These are phyloP conservation scores for Ovibos moschatus DNA, from an alignment of 2,113 vertebrate species.

Conservation along the genomic window DNA sequence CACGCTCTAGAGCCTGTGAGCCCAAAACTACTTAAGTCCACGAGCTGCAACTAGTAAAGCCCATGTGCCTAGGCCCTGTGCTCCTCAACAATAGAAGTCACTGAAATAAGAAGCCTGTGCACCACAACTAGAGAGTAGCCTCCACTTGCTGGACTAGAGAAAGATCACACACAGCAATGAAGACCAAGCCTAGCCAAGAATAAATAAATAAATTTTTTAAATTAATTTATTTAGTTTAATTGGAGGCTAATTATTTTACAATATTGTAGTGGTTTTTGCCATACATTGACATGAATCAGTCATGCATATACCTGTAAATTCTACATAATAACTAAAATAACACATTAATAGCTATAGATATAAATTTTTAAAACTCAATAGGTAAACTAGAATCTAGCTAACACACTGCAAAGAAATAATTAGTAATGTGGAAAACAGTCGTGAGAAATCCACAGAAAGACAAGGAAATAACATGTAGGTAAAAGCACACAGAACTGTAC, in stretches of 20 bases:
- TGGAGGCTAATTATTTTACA: background rate
- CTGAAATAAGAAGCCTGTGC: background rate
- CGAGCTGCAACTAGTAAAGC: background rate
- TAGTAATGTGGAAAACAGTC: background rate
- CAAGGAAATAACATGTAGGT: background rate
- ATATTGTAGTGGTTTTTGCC: background rate
- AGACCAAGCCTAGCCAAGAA: background rate
- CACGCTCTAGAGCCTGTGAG: background rate
- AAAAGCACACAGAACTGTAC: background rate
- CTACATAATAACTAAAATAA: conserved; percentile 24
- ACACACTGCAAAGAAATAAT: background rate
- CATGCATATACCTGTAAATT: background rate
- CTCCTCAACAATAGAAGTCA: background rate
- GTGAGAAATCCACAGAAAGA: conserved; percentile 18
- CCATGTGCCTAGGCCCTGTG: background rate
- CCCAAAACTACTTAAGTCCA: background rate
- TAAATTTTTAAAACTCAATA: background rate
- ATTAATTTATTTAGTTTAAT: background rate
- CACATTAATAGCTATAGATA: background rate
- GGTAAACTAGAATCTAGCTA: conserved; percentile 8
- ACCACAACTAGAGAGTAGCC: background rate
- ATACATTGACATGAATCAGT: background rate
- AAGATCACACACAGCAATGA: background rate
- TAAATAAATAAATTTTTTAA: background rate
- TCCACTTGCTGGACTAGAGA: background rate